These are phyloP conservation scores for Trialeurodes vaporariorum DNA, from an alignment of 1,140 invertebrate species.

Conservation along the genomic window DNA sequence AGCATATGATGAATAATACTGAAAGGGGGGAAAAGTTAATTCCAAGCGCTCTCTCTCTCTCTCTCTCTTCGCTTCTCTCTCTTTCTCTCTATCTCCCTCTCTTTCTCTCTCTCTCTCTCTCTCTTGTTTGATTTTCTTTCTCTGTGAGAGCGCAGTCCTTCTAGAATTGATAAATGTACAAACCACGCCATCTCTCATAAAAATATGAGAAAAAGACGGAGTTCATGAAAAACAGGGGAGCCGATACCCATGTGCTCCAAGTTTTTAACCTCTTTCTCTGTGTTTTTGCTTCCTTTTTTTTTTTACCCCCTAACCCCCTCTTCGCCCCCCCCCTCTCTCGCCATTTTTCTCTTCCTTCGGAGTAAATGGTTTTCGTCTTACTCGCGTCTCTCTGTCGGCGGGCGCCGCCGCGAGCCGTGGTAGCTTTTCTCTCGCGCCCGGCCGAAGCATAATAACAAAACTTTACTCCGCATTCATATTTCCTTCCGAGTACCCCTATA, in stretches of 20 bases:
- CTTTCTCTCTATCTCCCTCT: too few relatives aligned
- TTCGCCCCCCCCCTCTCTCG: not conserved
- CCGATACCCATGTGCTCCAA: too few relatives aligned
- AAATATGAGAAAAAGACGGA: not conserved
- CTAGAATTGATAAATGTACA: not conserved
- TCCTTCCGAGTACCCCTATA: too few relatives aligned
- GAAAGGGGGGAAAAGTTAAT: not conserved
- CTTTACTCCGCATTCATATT: too few relatives aligned
- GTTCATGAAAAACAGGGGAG: not conserved
- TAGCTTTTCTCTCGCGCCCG: too few relatives aligned
- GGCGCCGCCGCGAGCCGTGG: too few relatives aligned
- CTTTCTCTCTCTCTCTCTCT: too few relatives aligned
- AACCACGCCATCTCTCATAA: not conserved
- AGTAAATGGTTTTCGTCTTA: not conserved
- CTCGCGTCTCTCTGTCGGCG: too few relatives aligned
- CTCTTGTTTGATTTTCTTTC: too few relatives aligned
- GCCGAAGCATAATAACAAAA: too few relatives aligned
- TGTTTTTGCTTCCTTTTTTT: not conserved
- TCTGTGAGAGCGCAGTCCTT: not conserved
- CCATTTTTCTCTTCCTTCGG: not conserved
- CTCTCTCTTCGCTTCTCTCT: too few relatives aligned
- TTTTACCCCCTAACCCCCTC: not conserved
- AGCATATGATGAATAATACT: conserved; percentile 1
- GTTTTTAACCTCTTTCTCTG: not conserved
- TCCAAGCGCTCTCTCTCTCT: not conserved